Base-by-base conservation (phyloP, 2,888 invertebrate species). In the Xestobium rufovillosum region DNA sequence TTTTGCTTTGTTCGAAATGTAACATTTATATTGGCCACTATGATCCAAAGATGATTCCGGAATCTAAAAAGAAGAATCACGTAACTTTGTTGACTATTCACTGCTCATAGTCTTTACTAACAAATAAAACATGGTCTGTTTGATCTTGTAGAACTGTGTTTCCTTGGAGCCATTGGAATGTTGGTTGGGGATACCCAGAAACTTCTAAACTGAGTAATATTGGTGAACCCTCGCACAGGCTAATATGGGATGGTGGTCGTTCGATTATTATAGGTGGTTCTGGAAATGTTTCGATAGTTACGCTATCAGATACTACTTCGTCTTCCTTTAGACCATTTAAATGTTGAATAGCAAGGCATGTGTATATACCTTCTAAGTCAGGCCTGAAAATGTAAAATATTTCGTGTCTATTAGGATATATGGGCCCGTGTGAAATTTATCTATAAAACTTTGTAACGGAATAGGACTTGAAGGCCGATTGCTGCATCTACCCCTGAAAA, bases 291-390 rank as follows among this genome's bases (percentile, higher is more conserved):
- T 37, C 23, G 3, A 51, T 47, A n/a, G 27, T 34, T 6, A 47
- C 38, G 13, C 31, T 17, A 14, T 50, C 41, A 12, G 49, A 53
- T 32, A 31, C 31, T 11, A 35, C 37, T 34, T 35, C 30, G 15
- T 29, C 28, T 3, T 38, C 31, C 3, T 44, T 25, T 19, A 8
- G 23, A 19, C 23, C 23, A 6, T 26, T 14, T 23, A 23, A 25
- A 9, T 34, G 36, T 31, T 56, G 54, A 9, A 19, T 39, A 6
- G 53, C 45, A 13, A 34, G 15, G 23, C 53, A 53, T 33, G 36
- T 42, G 38, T 55, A 56, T 8, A 42, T 42, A 10, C 56, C 55
- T 31, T 45, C 48, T 39, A 43, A 36, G 4, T 33, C 23, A 3
- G 31, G 17, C 10, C 43, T 45, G 36, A 43, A 42, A 38, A 25